Conservation (phyloP, 2,888 invertebrate genomes). For the Harpalus rubripes region DNA sequence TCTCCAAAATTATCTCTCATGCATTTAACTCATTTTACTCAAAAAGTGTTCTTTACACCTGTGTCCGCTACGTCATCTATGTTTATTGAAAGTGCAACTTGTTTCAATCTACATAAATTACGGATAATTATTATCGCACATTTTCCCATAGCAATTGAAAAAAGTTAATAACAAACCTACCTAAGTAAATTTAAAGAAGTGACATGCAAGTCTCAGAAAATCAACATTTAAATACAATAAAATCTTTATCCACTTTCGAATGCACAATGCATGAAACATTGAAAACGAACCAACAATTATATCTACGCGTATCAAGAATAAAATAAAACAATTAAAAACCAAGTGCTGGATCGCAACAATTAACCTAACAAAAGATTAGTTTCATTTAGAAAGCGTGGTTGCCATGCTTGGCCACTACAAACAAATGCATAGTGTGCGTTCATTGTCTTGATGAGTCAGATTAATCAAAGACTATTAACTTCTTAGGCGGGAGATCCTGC, state of each 20-base stretch:
- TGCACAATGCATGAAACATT: conserved; percentile 16
- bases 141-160: too few species aligned
- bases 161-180: too few species aligned
- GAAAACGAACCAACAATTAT: conserved; percentile 36
- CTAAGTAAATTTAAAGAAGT: conserved; percentile 10
- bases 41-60: too few species aligned
- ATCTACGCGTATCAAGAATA: conserved; percentile 32
- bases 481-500: not conserved
- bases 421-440: conserved; percentile 33
- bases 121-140: too few species aligned
- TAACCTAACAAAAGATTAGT: conserved; percentile 51
- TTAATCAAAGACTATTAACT: conserved; percentile 44
- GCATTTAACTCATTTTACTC: too few species aligned
- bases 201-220: conserved; percentile 9
- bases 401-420: conserved; percentile 18
- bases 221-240: conserved; percentile 40
- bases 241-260: conserved; percentile 36
- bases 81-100: too few species aligned
- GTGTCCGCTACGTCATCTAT: too few species aligned
- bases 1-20: too few species aligned
- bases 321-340: conserved; percentile 38
- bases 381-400: conserved; percentile 48
- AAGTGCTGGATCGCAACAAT: conserved; percentile 33
- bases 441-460: conserved; percentile 47
- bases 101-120: too few species aligned